A percentile compares a stretch with the other conserved stretches of the same genome.
Evolutionary conservation across 2,113 vertebrate genomes (phyloP).

Genomic region (Petaurus breviceps): DNA sequence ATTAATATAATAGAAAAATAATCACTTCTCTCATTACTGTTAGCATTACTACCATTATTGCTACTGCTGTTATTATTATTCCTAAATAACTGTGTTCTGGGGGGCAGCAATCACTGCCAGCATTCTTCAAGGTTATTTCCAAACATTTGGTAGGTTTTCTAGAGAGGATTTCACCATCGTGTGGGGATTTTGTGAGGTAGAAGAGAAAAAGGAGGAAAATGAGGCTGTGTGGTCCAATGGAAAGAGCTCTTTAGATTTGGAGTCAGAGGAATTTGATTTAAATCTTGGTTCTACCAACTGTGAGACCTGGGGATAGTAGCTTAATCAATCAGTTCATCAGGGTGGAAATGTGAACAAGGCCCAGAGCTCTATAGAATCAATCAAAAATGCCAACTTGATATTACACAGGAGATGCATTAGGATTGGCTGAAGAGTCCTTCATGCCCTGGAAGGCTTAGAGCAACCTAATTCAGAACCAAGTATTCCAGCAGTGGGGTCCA

Average conservation of each 20-base stretch:
- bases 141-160: background rate
- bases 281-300: background rate
- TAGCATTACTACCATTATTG: background rate
- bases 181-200: background rate
- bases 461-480: background rate
- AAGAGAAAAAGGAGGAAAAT: background rate
- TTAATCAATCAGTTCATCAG: background rate
- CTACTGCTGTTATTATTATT: background rate
- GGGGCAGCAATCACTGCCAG: background rate
- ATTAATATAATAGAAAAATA: too few relatives aligned
- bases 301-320: background rate
- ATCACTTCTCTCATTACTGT: too few relatives aligned
- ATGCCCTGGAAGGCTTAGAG: background rate
- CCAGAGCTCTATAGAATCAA: background rate
- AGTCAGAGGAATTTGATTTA: background rate
- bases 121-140: background rate
- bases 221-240: background rate
- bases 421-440: background rate
- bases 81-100: background rate
- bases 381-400: background rate
- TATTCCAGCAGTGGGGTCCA: background rate
- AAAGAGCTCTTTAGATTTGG: background rate
- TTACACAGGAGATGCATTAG: background rate
- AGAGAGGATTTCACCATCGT: background rate
- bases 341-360: background rate